Evolutionary conservation across 2,113 vertebrate genomes (phyloP), one percentile per base, ranked within the genome.

Genomic region (Platanista minor): DNA sequence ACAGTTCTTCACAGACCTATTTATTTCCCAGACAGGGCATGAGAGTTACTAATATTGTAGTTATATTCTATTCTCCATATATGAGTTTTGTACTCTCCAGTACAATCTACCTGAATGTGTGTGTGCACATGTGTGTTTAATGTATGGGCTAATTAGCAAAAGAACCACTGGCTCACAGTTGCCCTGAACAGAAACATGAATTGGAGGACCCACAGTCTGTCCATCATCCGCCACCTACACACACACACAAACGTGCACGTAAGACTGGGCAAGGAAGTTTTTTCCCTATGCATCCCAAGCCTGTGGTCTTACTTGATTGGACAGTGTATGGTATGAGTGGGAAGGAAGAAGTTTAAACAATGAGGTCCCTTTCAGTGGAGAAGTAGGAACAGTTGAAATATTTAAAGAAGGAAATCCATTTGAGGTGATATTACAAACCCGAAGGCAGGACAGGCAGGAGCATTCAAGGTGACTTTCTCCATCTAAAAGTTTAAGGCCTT

Each of bases 351-450:
- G 12, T n/a, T 83, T 64, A 64, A 46, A 95, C 33, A 49, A 11
- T 11, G 15, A 93, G 8, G 13, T n/a, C 52, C 36, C 62, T 72
- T 91, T 92, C 61, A 74, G 8, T 46, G 72, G 49, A 88, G 71
- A n/a, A 85, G 25, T 8, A 57, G 54, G 18, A 36, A 8, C 1
- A 11, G 69, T 49, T 87, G 11, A 92, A 92, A 83, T n/a, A 61
- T 23, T 96, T 31, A 80, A 71, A 92, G 54, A 72, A 92, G 39
- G 52, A 20, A 71, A 72, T 85, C 52, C 46, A 82, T 77, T 36
- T 62, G 66, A 39, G 27, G 29, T 72, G n/a, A 25, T 57, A n/a
- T 88, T 6, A 39, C 10, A 87, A 91, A 84, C 20, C 21, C 23
- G 3, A 57, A 54, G n/a, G 20, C 85, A 82, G 54, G 25, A 64